These are phyloP conservation scores for Myripristis murdjan DNA, from an alignment of 2,797 vertebrate genomes.

Conservation along the genomic window DNA sequence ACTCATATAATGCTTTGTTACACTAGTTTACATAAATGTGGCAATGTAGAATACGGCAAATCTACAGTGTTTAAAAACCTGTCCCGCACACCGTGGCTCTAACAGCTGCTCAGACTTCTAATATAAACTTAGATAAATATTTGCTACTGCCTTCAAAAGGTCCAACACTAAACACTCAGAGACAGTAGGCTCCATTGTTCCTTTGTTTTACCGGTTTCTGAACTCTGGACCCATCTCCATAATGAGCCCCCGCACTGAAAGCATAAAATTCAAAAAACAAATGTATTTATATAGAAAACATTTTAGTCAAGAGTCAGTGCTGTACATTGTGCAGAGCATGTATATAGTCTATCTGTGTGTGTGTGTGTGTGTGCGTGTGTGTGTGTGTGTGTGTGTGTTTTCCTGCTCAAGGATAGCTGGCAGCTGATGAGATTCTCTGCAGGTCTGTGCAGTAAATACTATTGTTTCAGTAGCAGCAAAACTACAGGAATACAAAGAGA, in stretches of 20 bases:
- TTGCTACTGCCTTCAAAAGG: neutral
- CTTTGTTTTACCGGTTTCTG: conserved; percentile 9
- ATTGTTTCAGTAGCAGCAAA: conserved; percentile 74
- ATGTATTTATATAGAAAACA: neutral
- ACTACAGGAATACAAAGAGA: conserved; percentile 31
- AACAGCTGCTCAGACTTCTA: neutral
- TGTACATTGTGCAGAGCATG: too few relatives aligned
- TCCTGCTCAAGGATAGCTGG: too few relatives aligned
- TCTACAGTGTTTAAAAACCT: neutral
- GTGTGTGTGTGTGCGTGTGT: conserved; percentile 28
- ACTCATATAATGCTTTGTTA: conserved; percentile 10
- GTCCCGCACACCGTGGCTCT: neutral
- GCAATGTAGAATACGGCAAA: neutral
- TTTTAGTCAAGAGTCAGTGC: conserved; percentile 26
- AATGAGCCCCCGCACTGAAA: conserved; percentile 25
- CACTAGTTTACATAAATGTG: neutral
- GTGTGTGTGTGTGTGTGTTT: conserved; percentile 45
- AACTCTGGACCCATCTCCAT: conserved; percentile 22
- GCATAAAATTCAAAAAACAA: conserved; percentile 3
- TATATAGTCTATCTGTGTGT: too few relatives aligned
- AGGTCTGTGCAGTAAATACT: conserved; percentile 69
- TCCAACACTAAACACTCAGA: neutral
- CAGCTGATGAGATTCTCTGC: conserved; percentile 66
- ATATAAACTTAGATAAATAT: conserved; percentile 27
- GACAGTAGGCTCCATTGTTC: neutral